These are phyloP conservation scores for Chloroclystis v-ata DNA, from an alignment of 2,888 invertebrate species.

Conservation along the genomic window DNA sequence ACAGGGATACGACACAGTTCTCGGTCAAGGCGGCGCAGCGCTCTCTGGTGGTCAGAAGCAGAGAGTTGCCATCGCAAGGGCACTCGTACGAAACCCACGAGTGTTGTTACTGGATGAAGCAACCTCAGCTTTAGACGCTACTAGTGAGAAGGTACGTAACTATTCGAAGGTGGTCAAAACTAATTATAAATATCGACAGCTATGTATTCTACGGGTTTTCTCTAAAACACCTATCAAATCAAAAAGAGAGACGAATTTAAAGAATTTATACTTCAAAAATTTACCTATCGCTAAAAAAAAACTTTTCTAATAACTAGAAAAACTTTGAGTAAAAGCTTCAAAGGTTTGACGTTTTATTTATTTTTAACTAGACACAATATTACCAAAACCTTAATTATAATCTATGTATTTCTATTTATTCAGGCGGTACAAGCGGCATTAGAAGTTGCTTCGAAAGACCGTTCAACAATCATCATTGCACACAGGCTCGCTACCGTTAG, in stretches of 20 bases:
- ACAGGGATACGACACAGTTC: conserved; percentile 81
- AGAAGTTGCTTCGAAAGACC: conserved; percentile 84
- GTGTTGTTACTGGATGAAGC: conserved; percentile 83
- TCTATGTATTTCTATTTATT: background rate
- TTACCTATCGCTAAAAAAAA: too few relatives aligned
- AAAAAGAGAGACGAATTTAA: too few relatives aligned
- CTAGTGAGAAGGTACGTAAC: conserved; percentile 80
- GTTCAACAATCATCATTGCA: conserved; percentile 91
- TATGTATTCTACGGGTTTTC: too few relatives aligned
- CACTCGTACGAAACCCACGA: conserved; percentile 80
- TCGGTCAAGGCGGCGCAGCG: conserved; percentile 81
- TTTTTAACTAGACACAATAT: too few relatives aligned
- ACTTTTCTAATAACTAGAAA: too few relatives aligned
- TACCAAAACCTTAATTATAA: too few relatives aligned
- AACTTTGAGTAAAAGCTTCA: too few relatives aligned
- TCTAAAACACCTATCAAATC: too few relatives aligned
- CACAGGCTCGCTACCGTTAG: conserved; percentile 90
- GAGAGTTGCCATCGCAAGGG: conserved; percentile 84
- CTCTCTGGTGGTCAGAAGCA: conserved; percentile 87
- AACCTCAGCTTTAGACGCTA: conserved; percentile 83
- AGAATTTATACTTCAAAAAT: too few relatives aligned
- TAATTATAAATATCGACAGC: too few relatives aligned
- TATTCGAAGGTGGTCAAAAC: too few relatives aligned
- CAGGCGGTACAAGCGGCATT: conserved; percentile 88
- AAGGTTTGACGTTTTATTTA: too few relatives aligned